Percentiles rank a stretch among this genome's conserved stretches.
Evolutionary conservation across 1,140 invertebrate genomes (phyloP).

Genomic region (Condylostylus longicornis): DNA sequence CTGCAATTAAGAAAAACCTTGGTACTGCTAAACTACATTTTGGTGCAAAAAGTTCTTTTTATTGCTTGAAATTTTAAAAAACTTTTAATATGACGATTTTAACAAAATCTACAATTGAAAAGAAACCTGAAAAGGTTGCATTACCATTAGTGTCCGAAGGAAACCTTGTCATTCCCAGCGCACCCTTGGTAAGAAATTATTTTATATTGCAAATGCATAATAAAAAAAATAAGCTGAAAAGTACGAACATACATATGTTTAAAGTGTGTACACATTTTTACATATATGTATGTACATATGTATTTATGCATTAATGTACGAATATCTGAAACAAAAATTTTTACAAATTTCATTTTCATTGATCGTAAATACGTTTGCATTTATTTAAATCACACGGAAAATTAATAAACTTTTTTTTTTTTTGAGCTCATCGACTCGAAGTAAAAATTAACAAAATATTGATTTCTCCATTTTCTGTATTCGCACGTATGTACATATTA

Average conservation of each 20-base stretch:
- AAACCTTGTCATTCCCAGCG: slow-evolving; percentile 9
- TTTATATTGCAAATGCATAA: slow-evolving; percentile 10
- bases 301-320: slow-evolving; percentile 15
- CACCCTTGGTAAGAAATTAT: neutral
- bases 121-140: slow-evolving; percentile 46
- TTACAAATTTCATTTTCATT: slow-evolving; percentile 11
- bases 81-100: slow-evolving; percentile 43
- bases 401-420: no score
- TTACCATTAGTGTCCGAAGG: slow-evolving; percentile 46
- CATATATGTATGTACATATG: neutral
- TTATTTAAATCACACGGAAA: no score
- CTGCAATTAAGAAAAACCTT: no score
- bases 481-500: no score
- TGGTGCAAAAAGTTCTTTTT: neutral
- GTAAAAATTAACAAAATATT: no score
- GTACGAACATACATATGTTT: slow-evolving; percentile 21
- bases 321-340: neutral
- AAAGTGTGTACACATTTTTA: slow-evolving; percentile 14
- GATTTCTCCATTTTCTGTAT: no score
- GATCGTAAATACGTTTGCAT: no score
- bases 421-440: no score
- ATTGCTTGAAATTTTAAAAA: neutral
- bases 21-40: no score
- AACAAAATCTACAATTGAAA: slow-evolving; percentile 47
- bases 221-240: slow-evolving; percentile 14